Base-by-base conservation (phyloP, 2,797 vertebrate genomes). In the Momotus momota region DNA sequence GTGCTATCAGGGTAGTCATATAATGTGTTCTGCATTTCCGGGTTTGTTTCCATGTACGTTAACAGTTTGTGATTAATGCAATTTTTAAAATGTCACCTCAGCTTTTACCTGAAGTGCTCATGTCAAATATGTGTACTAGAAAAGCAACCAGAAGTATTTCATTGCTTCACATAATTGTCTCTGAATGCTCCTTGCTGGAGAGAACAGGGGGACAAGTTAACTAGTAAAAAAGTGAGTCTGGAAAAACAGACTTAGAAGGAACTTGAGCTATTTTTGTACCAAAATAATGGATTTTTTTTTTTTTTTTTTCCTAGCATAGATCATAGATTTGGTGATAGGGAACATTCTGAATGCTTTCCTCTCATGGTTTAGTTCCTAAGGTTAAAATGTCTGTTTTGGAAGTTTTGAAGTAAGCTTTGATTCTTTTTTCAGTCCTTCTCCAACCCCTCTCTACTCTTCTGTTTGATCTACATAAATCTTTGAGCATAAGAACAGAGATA, bases 371-470 rank as follows among this genome's bases (percentile, higher is more conserved):
- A 75, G 62, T 16, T 93, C 23, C 27, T 46, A 71, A 75, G 88
- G 87, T 93, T 91, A 92, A 93, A 94, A 88, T 57, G 49, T 29
- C 33, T 61, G 29, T 67, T 94, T 89, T 66, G 25, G 62, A 94
- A 88, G 49, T 80, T 94, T 81, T 71, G 89, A 86, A 89, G 40
- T 86, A 79, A 78, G 71, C 89, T 94, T 92, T 91, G 72, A 90
- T 74, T 45, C 29, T 95, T 86, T 79, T 35, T 43, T 19, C 18
- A 52, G 0, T 66, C 22, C 4, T 25, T 3, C 7, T 78, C 55
- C 54, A 61, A 10, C 10, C 52, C 19, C 17, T 79, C 20, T 10
- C 31, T 52, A 9, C 27, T 82, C 51, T 89, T 92, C 12, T 75
- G 45, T 86, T 95, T 94, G 61, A 73, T 67, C 41, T 83, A 64